Percentiles rank a stretch among this genome's conserved stretches.
Evolutionary conservation across 2,113 vertebrate species (phyloP).

Genomic region (Paradoxurus hermaphroditus): DNA sequence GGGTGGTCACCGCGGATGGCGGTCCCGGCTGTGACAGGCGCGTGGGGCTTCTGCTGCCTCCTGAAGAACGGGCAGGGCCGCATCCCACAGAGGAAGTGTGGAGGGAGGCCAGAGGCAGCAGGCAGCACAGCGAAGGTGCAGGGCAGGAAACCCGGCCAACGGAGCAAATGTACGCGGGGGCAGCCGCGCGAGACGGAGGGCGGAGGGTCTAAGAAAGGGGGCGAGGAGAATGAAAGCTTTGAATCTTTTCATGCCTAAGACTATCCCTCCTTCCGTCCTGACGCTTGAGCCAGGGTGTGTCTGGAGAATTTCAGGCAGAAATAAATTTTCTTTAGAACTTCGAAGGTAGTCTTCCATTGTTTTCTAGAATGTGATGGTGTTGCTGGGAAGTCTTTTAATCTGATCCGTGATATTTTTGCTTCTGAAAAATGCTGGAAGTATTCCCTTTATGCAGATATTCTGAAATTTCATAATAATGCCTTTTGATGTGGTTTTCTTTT

Average conservation of each 20-base stretch:
- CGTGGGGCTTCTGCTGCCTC: background rate
- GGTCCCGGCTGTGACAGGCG: background rate
- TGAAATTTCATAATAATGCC: background rate
- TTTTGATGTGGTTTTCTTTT: background rate
- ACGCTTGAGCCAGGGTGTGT: background rate
- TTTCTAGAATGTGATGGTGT: background rate
- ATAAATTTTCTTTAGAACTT: background rate
- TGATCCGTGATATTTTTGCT: background rate
- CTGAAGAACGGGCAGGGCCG: background rate
- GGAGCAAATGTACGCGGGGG: fast-evolving
- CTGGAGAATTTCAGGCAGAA: background rate
- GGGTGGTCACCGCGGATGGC: background rate
- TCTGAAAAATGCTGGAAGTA: background rate
- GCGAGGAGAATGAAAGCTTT: background rate
- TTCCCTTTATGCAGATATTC: background rate
- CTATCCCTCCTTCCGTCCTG: background rate
- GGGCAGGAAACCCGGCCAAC: background rate
- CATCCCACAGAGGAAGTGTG: background rate
- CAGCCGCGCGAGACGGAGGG: background rate
- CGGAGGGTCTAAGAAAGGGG: background rate
- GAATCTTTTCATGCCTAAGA: background rate
- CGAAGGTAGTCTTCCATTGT: background rate
- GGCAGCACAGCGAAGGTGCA: fast-evolving
- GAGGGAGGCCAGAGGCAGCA: background rate
- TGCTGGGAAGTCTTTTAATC: background rate